Evolutionary conservation across 2,113 vertebrate genomes (phyloP).

Genomic region (Eolophus roseicapilla): DNA sequence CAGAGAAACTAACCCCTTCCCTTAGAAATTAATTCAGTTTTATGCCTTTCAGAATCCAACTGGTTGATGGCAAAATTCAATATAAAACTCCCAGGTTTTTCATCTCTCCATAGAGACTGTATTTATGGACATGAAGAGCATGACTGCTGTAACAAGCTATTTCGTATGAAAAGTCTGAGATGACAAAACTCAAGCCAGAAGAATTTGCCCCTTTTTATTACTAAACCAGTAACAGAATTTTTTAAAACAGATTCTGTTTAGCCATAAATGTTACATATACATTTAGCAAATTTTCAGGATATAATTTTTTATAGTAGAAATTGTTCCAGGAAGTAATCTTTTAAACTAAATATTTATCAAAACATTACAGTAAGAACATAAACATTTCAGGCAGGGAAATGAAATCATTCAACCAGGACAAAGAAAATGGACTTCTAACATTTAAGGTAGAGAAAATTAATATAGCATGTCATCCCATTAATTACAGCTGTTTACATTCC

Average conservation of each 20-base stretch:
- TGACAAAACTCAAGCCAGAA: background rate
- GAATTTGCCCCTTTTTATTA: background rate
- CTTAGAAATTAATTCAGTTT: background rate
- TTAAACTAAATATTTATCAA: background rate
- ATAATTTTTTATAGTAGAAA: background rate
- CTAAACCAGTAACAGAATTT: background rate
- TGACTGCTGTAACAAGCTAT: background rate
- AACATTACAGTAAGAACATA: background rate
- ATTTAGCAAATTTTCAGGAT: background rate
- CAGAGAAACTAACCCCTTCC: background rate
- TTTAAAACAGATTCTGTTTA: background rate
- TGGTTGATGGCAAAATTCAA: background rate
- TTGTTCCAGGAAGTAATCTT: background rate
- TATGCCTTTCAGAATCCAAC: background rate
- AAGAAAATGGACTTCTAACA: background rate
- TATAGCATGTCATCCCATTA: background rate
- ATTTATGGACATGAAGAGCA: background rate
- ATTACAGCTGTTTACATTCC: background rate
- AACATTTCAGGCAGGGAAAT: background rate
- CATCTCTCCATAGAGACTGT: background rate
- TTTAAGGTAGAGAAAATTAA: conserved; percentile 3
- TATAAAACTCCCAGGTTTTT: background rate
- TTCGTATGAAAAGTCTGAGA: background rate
- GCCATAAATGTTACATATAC: background rate
- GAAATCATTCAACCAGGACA: background rate